phyloP scores from a whole-genome alignment of 2,797 vertebrate species.

The Phoxinus dragarum region DNA sequence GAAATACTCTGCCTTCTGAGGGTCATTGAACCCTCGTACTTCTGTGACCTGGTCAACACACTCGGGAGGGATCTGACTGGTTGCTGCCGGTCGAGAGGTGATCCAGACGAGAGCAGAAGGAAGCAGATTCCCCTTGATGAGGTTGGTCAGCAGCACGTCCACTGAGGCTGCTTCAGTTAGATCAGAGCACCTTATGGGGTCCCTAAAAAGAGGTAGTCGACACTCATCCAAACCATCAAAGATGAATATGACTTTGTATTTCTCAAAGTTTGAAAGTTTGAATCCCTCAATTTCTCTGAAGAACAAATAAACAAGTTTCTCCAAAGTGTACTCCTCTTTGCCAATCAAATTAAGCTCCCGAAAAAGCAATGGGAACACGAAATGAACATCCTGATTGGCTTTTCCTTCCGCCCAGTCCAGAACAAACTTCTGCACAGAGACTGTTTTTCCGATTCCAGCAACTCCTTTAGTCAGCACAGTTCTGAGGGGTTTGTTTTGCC shows the following conservation, averaged over 20 bases:
- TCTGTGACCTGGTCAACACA: constrained; percentile 66
- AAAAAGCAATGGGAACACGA: constrained; percentile 62
- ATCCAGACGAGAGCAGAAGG: constrained; percentile 4
- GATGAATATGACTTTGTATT: constrained; percentile 39
- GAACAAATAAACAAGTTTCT: constrained; percentile 46
- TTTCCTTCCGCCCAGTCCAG: constrained; percentile 58
- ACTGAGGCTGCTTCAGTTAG: constrained; percentile 29
- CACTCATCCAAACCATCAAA: constrained; percentile 65
- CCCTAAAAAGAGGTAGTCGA: constrained; percentile 61
- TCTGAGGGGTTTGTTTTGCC: not conserved
- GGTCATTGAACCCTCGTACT: constrained; percentile 68
- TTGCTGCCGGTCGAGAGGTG: constrained; percentile 11
- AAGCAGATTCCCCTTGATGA: constrained; percentile 67
- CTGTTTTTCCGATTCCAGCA: constrained; percentile 19
- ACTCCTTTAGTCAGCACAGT: constrained; percentile 12
- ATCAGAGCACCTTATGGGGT: constrained; percentile 8
- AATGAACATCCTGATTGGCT: constrained; percentile 58
- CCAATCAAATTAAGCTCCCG: constrained; percentile 54
- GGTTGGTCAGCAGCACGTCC: constrained; percentile 57
- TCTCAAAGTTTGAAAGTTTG: not conserved
- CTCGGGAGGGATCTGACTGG: not conserved
- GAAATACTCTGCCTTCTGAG: constrained; percentile 57
- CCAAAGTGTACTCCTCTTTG: constrained; percentile 37
- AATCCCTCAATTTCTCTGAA: not conserved
- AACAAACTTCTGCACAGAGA: constrained; percentile 47